These are phyloP conservation scores for Loxodonta africana DNA, from an alignment of 2,113 vertebrate genomes.

Conservation along the genomic window DNA sequence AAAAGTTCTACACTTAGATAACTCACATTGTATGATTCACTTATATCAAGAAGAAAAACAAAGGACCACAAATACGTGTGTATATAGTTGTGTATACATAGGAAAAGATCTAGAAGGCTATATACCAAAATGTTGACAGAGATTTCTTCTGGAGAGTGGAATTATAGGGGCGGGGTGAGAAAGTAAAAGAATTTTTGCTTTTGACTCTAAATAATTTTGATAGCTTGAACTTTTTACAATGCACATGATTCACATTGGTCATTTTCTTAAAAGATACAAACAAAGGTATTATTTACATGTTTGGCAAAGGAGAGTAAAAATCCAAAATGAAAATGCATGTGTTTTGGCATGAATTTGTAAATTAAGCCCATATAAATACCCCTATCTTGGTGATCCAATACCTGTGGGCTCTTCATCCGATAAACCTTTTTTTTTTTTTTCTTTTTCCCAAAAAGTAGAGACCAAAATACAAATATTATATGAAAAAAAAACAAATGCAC, in stretches of 20 bases:
- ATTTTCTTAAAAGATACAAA: not conserved
- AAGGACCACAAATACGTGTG: not conserved
- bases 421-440: not conserved
- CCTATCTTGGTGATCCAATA: not conserved
- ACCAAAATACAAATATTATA: not conserved
- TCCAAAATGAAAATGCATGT: not conserved
- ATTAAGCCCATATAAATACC: not conserved
- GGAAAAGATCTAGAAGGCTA: not conserved
- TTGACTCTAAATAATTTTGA: not conserved
- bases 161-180: not conserved
- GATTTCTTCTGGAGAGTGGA: not conserved
- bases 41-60: slow-evolving; percentile 4
- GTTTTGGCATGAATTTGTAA: not conserved
- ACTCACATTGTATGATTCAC: not conserved
- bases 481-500: not conserved
- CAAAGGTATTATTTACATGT: not conserved
- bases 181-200: not conserved
- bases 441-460: not conserved
- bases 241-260: not conserved
- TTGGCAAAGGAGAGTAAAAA: not conserved
- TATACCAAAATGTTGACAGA: not conserved
- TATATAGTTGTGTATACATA: not conserved
- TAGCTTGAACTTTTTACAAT: slow-evolving; percentile 3
- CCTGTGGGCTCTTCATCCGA: not conserved
- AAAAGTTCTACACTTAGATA: slow-evolving; percentile 1